Base-by-base conservation (phyloP, 2,888 invertebrate genomes). In the Argyresthia goedartella region DNA sequence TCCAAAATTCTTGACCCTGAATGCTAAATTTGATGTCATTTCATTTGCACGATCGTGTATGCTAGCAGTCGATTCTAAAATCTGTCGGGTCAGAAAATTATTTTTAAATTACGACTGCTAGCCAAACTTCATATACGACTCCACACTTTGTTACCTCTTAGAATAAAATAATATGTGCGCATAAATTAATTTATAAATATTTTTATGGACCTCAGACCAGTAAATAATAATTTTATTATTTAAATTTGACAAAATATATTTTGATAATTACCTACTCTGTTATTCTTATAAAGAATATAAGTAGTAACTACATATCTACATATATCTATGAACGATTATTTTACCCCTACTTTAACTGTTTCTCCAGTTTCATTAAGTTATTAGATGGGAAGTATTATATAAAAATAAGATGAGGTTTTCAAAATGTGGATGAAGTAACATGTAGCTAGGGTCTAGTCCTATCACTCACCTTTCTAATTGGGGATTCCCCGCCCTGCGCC, bases 401-500 rank as follows among this genome's bases (percentile, higher is more conserved):
- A 14, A 11, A 44, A 44, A 16, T 44, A 3, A 8, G 25, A 25
- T 25, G 55, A 65, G 64, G 67, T 69, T 78, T 79, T 81, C 71
- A 67, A 78, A 81, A 81, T 82, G 80, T 84, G 67, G 81, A 76
- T 43, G 49, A 25, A 25, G 25, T 70, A 63, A 57, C 70, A 68
- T 65, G 69, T 81, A 79, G 71, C 62, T 77, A 78, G 79, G 81
- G 74, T 67, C 65, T 66, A 61, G 66, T 67, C 63, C 70, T 68
- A 65, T 67, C 54, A 64, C 61, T 67, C 63, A 60, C 63, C 60
- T 72, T 65, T 63, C 58, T 65, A 68, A 71, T 72, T 69, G 69
- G 78, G 81, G 84, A 76, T 69, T 67, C 85, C 85, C 85, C 84
- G 85, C 85, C 85, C 82, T 79, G 73, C 80, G 85, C 85, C 85